These are phyloP conservation scores for Mythimna loreyi DNA, from an alignment of 2,888 invertebrate genomes.

Conservation along the genomic window DNA sequence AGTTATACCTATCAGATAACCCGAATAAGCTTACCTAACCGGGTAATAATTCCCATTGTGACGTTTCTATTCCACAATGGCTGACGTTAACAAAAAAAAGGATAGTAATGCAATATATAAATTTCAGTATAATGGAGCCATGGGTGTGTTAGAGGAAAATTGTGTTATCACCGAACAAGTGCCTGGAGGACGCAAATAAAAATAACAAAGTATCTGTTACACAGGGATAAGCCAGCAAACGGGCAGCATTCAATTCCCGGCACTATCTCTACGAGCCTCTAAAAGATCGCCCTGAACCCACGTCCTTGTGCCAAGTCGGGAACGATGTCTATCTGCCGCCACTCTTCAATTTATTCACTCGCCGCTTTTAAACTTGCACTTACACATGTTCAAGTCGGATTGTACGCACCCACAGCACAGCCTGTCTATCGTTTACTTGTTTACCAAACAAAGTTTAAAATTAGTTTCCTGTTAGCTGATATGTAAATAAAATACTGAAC, in stretches of 20 bases:
- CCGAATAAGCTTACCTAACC: slow-evolving; percentile 46
- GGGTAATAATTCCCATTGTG: slow-evolving; percentile 45
- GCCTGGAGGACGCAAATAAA: slow-evolving; percentile 73
- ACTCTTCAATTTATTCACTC: slow-evolving; percentile 64
- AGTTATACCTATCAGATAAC: slow-evolving; percentile 45
- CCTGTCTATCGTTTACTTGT: slow-evolving; percentile 22
- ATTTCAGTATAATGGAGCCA: slow-evolving; percentile 67
- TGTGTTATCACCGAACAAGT: slow-evolving; percentile 73
- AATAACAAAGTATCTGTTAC: slow-evolving; percentile 82
- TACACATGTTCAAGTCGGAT: background rate
- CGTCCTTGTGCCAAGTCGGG: slow-evolving; percentile 72
- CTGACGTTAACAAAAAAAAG: slow-evolving; percentile 67
- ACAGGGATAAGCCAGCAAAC: slow-evolving; percentile 82
- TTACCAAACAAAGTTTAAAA: slow-evolving; percentile 55
- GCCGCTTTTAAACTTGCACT: slow-evolving; percentile 31
- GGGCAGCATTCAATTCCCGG: slow-evolving; percentile 84
- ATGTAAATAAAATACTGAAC: slow-evolving; percentile 50
- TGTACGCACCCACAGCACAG: background rate
- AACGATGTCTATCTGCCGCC: slow-evolving; percentile 67
- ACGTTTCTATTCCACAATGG: slow-evolving; percentile 61
- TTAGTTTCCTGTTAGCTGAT: slow-evolving; percentile 58
- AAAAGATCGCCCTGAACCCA: slow-evolving; percentile 78
- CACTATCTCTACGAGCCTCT: slow-evolving; percentile 80
- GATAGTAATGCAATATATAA: slow-evolving; percentile 71
- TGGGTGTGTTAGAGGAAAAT: slow-evolving; percentile 74